phyloP scores from a whole-genome alignment of 2,888 invertebrate genomes.

The Blastobasis lacticolella region DNA sequence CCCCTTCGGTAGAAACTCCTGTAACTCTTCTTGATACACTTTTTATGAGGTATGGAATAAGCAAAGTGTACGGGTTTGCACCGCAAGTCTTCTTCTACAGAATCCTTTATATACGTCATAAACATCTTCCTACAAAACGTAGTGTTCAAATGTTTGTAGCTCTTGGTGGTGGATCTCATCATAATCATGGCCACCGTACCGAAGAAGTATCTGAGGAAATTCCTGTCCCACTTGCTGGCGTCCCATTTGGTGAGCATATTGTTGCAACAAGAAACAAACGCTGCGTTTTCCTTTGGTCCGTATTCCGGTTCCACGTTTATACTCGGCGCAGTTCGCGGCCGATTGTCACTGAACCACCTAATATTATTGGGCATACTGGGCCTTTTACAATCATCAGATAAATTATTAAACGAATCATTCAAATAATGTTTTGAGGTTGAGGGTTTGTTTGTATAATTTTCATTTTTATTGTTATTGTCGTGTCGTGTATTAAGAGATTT shows the following conservation, averaged over 20 bases:
- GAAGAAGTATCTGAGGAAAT: constrained; percentile 17
- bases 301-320: constrained; percentile 1
- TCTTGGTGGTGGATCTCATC: constrained; percentile 16
- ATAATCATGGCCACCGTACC: constrained; percentile 16
- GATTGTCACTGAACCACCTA: not conserved
- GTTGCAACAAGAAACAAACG: constrained; percentile 16
- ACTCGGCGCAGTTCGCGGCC: not conserved
- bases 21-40: constrained; percentile 14
- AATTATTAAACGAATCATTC: not conserved
- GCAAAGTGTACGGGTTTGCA: not conserved
- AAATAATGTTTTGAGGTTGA: not conserved
- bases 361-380: no score
- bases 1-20: constrained; percentile 12
- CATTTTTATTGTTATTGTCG: not conserved
- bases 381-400: not conserved
- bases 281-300: constrained; percentile 15
- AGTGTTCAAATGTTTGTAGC: constrained; percentile 14
- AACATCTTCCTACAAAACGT: constrained; percentile 11
- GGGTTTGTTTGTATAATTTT: not conserved
- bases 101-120: not conserved
- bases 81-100: not conserved
- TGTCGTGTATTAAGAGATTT: not conserved
- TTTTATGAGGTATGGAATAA: constrained; percentile 15
- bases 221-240: constrained; percentile 5
- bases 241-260: constrained; percentile 16